Evolutionary conservation across 1,140 invertebrate genomes (phyloP), one percentile per base, ranked within the genome.

Genomic region (Schlechtendalia chinensis): DNA sequence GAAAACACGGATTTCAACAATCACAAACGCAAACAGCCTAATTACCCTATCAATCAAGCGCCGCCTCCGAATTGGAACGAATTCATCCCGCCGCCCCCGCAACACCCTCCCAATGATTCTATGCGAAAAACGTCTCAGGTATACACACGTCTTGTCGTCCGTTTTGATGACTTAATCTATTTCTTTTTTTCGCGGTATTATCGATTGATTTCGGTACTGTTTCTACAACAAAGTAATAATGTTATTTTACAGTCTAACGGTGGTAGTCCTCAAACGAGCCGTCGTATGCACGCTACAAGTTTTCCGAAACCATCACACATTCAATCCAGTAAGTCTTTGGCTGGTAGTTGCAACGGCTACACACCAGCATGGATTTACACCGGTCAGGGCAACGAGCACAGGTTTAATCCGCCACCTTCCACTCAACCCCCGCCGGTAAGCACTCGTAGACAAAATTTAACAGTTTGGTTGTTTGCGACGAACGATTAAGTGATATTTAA

Each of bases 31-130:
- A 81, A 81, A 82, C 72, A 63, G 27, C 65, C 81, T 59, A 67
- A 56, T 67, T 47, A 71, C 61, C 58, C 81, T 65, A 58, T 72
- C 80, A 32, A 69, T 75, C 56, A 81, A 65, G 47, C 56, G 47
- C 67, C 75, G 79, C 63, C 91, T 81, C 90, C 92, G 0, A 93
- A 93, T 85, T 93, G 91, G 91, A 91, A 90, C 22, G 92, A 93
- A 83, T 89, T 93, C 83, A 86, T 93, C 39, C 93, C 93, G 12
- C 93, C 92, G 61, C 92, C 93, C 1, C 93, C 93, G 0, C 91
- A 93, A 82, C 91, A 93, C 85, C 92, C 93, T 16, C 92, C 93
- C 5, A 91, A 92, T 0, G 58, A 77, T n/a, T n/a, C 72, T 32
- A 59, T 59, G 47, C 32, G 65, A 16, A 59, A 69, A 47, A 56